These are phyloP conservation scores for Heliothis virescens DNA, from an alignment of 1,140 invertebrate species.

Conservation along the genomic window DNA sequence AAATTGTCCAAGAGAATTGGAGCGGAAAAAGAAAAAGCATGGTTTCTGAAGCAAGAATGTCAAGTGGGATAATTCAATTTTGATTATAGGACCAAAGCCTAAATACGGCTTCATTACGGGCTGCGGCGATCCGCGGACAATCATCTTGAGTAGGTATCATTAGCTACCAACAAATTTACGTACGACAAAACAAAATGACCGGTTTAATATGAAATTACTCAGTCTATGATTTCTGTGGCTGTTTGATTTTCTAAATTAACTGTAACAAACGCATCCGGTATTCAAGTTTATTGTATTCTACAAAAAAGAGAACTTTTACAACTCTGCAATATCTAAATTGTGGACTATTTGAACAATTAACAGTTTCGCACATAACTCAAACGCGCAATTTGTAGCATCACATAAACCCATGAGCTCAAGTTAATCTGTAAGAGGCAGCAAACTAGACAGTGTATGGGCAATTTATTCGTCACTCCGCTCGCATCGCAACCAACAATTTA, in stretches of 20 bases:
- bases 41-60: constrained; percentile 79
- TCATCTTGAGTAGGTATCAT: constrained; percentile 83
- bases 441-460: constrained; percentile 45
- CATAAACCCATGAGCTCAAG: constrained; percentile 31
- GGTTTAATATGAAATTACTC: constrained; percentile 78
- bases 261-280: constrained; percentile 26
- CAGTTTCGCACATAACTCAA: constrained; percentile 32
- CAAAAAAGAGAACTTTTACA: background rate
- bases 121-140: constrained; percentile 81
- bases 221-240: constrained; percentile 69
- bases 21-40: constrained; percentile 82
- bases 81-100: constrained; percentile 85
- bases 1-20: constrained; percentile 80
- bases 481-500: constrained; percentile 59
- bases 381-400: background rate
- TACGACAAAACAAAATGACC: constrained; percentile 79
- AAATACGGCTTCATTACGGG: constrained; percentile 83
- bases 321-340: background rate
- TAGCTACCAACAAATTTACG: constrained; percentile 76
- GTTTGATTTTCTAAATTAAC: constrained; percentile 53
- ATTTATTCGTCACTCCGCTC: constrained; percentile 55
- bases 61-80: constrained; percentile 85
- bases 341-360: constrained; percentile 1
- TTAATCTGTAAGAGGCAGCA: constrained; percentile 45
- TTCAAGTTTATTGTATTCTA: background rate